Conservation (phyloP, 2,888 invertebrate genomes). For the Hofmannophila pseudospretella region DNA sequence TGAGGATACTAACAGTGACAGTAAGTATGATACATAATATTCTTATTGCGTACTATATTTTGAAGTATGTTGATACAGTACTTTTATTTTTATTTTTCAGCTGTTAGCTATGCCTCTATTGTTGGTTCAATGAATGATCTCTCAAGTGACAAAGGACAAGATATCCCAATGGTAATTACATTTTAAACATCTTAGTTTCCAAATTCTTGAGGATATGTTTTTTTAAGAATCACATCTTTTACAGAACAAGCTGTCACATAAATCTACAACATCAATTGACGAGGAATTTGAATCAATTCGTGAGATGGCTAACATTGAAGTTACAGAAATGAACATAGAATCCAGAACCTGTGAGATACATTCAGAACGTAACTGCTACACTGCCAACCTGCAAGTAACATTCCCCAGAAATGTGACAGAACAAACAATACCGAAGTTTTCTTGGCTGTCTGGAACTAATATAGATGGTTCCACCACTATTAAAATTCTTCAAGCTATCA, state of each 20-base stretch:
- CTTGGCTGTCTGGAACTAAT: constrained; percentile 72
- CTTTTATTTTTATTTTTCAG: constrained; percentile 33
- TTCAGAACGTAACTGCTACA: constrained; percentile 72
- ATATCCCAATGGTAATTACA: constrained; percentile 56
- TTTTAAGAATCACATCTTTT: constrained; percentile 13
- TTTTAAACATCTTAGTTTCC: not conserved
- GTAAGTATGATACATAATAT: no score
- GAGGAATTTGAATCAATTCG: constrained; percentile 73
- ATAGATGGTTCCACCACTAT: constrained; percentile 84
- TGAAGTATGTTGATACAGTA: no score
- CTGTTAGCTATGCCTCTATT: constrained; percentile 63
- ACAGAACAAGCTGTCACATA: constrained; percentile 55
- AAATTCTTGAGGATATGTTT: not conserved
- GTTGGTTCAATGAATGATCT: constrained; percentile 60
- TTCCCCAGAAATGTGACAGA: constrained; percentile 77
- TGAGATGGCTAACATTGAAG: constrained; percentile 72
- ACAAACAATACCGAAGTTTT: constrained; percentile 69
- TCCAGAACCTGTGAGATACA: constrained; percentile 79
- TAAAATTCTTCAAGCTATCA: constrained; percentile 88
- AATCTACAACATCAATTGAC: constrained; percentile 56
- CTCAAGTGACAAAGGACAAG: constrained; percentile 52
- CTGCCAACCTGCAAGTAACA: constrained; percentile 75
- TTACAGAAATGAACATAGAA: constrained; percentile 77
- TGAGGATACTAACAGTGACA: constrained; percentile 71
- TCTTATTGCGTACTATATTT: no score